Evolutionary conservation across 2,888 invertebrate genomes (phyloP), one percentile per base, ranked within the genome.

Genomic region (Noctua janthina): DNA sequence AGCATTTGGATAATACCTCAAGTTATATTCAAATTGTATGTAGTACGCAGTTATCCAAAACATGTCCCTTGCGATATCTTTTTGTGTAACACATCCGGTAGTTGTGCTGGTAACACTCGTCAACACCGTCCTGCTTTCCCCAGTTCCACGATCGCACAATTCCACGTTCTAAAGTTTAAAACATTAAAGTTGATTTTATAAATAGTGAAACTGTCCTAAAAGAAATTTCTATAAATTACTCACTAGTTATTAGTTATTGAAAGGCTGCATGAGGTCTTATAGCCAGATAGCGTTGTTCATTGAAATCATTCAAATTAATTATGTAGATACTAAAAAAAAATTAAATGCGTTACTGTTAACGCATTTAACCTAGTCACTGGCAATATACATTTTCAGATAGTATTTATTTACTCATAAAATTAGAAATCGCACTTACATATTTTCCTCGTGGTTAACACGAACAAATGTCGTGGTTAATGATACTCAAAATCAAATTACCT

Each of bases 261-360:
- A 15, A 35, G 20, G 46, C 29, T 35, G 8, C n/a, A 17, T 29
- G 39, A 49, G 75, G 10, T 56, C 8, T 71, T 20, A 29, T 29
- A 11, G 54, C 69, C 43, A 46, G 54, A 49, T 20, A 8, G 20
- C 20, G 35, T 39, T 62, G 10, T 17, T 68, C 15, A 68, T 20
- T 82, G 46, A 72, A 56, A 69, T 43, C n/a, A 23, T 59, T 35
- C 51, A 72, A 82, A 54, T 15, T 56, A 49, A 56, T 73, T 15
- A 72, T 62, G n/a, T 72, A n/a, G 7, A 7, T 59, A 69, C 62
- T 64, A 13, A 13, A 0, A 67, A 67, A 43, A 13, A 15, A n/a
- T n/a, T 67, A 43, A 67, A 43, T 11, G 23, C 20, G 1, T 67
- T 67, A 67, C 67, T 43, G 23, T 67, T 67, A 67, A 67, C 23